Base-by-base conservation (phyloP, 2,888 invertebrate genomes). In the Hirtodrosophila duncani region DNA sequence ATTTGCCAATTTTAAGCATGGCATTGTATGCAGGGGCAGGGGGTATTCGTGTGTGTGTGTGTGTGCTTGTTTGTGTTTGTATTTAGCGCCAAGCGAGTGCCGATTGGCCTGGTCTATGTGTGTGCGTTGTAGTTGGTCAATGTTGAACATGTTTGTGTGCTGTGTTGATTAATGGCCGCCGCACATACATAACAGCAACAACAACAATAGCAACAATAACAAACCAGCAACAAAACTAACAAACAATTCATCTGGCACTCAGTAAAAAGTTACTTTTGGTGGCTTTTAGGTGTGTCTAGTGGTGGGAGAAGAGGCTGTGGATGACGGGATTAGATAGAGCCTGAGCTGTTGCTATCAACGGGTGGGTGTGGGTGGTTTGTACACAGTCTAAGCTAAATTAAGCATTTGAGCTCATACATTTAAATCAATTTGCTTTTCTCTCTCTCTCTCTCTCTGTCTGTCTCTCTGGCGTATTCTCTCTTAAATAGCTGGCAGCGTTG, bases 1-100 rank as follows among this genome's bases (percentile, higher is more conserved):
- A 82, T 81, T 79, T 82, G 74, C 74, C 78, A 82, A 81, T 81
- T 82, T 69, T 51, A 70, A 74, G 49, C 65, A 53, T 60, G 59
- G 30, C 39, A 49, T 45, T 45, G 23, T 45, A 14, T 11, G 27
- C 50, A 34, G 42, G 20, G n/a, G n/a, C n/a, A n/a, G n/a, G 20
- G 30, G 42, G 33, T 29, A 29, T 16, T n/a, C 16, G 26, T 7
- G 24, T 24, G 20, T 30, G 9, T 20, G 10, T 21, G 9, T 27
- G 34, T 18, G 18, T 21, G 16, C 34, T 29, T 34, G 27, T 38
- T 8, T 41, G 27, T 31, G 33, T 37, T 14, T 46, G 46, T 29
- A 23, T 41, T 67, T 63, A 46, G 45, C 46, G 44, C 30, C 42
- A 45, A 17, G 46, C 60, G 53, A 48, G 33, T 29, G 46, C 11